These are phyloP conservation scores for Sesia bembeciformis DNA, from an alignment of 2,888 invertebrate genomes.

Conservation along the genomic window DNA sequence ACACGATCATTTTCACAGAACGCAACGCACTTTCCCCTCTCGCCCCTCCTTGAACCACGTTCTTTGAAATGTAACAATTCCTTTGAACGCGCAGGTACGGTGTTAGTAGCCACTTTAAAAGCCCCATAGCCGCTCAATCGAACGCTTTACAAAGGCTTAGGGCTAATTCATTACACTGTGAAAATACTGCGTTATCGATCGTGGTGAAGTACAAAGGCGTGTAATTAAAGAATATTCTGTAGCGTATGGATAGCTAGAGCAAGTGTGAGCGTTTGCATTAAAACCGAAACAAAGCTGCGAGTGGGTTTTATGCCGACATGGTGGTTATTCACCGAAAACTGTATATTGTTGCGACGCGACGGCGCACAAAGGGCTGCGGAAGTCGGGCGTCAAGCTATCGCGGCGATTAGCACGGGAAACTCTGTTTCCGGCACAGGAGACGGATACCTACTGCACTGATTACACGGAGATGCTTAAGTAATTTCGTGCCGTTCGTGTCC, in stretches of 20 bases:
- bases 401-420: slow-evolving; percentile 35
- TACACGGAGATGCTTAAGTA: slow-evolving; percentile 54
- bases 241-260: not conserved
- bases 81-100: slow-evolving; percentile 26
- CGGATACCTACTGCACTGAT: slow-evolving; percentile 28
- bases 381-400: slow-evolving; percentile 24
- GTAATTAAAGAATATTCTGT: not conserved
- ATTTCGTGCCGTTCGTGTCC: slow-evolving; percentile 37
- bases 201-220: not conserved
- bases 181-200: not conserved
- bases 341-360: slow-evolving; percentile 16
- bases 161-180: slow-evolving; percentile 6
- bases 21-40: slow-evolving; percentile 30
- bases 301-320: slow-evolving; percentile 3
- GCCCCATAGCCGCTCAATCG: slow-evolving; percentile 20
- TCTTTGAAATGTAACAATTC: slow-evolving; percentile 32
- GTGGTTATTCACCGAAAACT: slow-evolving; percentile 20
- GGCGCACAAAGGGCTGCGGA: slow-evolving; percentile 30
- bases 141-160: slow-evolving; percentile 10
- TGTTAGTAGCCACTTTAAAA: slow-evolving; percentile 13
- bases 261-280: not conserved
- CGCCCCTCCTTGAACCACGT: slow-evolving; percentile 10
- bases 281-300: slow-evolving; percentile 4
- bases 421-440: slow-evolving; percentile 28
- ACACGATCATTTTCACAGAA: slow-evolving; percentile 49